These are phyloP conservation scores for Nymphicus hollandicus DNA, from an alignment of 2,113 vertebrate species.

Conservation along the genomic window DNA sequence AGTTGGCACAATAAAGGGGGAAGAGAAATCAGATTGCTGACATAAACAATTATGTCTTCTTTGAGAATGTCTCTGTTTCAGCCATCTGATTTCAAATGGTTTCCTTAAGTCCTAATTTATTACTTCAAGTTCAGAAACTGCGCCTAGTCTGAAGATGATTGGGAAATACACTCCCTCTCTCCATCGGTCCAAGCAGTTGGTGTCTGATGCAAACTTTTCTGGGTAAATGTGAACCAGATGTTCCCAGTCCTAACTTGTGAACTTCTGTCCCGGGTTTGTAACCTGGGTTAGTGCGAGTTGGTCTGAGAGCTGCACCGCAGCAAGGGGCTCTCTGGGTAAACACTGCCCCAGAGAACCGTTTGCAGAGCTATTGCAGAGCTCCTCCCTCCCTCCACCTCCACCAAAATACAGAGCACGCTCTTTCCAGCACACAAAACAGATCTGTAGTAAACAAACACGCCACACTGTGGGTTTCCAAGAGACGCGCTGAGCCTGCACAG, in stretches of 20 bases:
- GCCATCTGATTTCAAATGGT: neutral
- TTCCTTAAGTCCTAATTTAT: slow-evolving; percentile 36
- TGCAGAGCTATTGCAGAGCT: neutral
- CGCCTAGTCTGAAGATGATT: slow-evolving; percentile 6
- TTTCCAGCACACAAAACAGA: neutral
- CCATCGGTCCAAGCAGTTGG: neutral
- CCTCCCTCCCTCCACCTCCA: neutral
- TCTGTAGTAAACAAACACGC: neutral
- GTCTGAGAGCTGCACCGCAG: neutral
- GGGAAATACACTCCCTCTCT: neutral
- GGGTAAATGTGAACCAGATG: slow-evolving; percentile 49
- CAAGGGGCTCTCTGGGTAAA: neutral
- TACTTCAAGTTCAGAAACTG: slow-evolving; percentile 2
- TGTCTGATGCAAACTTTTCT: slow-evolving; percentile 8
- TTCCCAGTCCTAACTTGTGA: neutral
- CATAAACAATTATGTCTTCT: neutral
- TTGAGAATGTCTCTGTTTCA: neutral
- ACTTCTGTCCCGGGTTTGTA: neutral
- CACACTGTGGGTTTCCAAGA: neutral
- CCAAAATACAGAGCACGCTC: neutral
- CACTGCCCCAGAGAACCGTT: fast-evolving
- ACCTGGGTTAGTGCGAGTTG: fast-evolving
- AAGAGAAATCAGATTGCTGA: neutral
- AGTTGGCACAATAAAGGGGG: neutral
- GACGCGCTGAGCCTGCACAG: neutral